phyloP scores from a whole-genome alignment of 2,113 vertebrate species.

The Panthera leo region DNA sequence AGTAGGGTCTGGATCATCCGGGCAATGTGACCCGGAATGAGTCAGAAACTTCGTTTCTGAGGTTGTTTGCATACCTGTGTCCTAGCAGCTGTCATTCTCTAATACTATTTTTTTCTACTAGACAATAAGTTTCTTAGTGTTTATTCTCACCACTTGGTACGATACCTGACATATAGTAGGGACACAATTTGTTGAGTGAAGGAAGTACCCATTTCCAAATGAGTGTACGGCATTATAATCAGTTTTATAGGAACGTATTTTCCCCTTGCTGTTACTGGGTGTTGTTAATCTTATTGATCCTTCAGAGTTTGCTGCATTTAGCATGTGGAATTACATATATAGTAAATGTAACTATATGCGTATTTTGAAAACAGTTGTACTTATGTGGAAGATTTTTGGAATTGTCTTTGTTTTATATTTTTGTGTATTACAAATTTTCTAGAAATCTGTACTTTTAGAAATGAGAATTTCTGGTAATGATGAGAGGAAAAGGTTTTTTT shows the following conservation, averaged over 20 bases:
- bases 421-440: neutral
- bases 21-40: neutral
- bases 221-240: neutral
- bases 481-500: neutral
- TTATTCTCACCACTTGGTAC: neutral
- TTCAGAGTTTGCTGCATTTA: neutral
- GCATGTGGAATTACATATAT: neutral
- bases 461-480: neutral
- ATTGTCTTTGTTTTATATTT: conserved; percentile 20
- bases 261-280: neutral
- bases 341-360: neutral
- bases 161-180: neutral
- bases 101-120: neutral
- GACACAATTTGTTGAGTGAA: conserved; percentile 5
- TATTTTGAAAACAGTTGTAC: conserved; percentile 10
- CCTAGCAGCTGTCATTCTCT: neutral
- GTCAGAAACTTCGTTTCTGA: neutral
- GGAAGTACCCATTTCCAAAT: neutral
- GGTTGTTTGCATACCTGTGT: neutral
- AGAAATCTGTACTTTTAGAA: neutral
- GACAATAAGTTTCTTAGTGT: conserved; percentile 23
- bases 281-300: neutral
- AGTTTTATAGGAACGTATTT: neutral
- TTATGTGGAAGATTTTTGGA: neutral
- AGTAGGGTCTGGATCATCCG: neutral